Evolutionary conservation across 2,113 vertebrate species (phyloP).

Genomic region (Perca flavescens): DNA sequence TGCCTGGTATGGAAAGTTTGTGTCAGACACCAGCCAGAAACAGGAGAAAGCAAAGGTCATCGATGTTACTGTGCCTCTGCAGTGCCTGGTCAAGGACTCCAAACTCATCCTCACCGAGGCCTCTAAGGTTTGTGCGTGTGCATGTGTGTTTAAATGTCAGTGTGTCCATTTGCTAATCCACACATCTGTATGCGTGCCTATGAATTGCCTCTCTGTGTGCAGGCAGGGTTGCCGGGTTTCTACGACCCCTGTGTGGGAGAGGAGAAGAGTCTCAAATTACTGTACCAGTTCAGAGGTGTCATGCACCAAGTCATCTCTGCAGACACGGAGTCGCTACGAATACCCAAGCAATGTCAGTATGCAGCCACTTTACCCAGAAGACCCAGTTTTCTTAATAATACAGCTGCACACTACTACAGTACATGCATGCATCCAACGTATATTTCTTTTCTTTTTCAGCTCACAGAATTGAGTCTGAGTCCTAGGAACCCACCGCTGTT

Average conservation of each 20-base stretch:
- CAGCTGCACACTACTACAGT: constrained; percentile 10
- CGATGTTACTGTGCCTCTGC: constrained; percentile 95
- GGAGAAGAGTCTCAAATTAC: constrained; percentile 95
- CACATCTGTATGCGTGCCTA: background rate
- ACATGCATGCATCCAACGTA: background rate
- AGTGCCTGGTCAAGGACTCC: constrained; percentile 97
- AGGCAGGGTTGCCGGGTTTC: constrained; percentile 96
- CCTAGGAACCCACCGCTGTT: constrained; percentile 79
- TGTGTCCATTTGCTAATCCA: background rate
- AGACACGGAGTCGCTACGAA: constrained; percentile 92
- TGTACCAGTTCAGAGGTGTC: constrained; percentile 97
- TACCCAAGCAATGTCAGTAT: constrained; percentile 98
- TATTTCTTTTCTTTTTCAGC: constrained; percentile 81
- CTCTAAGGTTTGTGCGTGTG: constrained; percentile 88
- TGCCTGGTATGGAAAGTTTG: constrained; percentile 97
- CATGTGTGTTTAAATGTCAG: background rate
- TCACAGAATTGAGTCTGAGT: constrained; percentile 92
- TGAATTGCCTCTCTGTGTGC: constrained; percentile 25
- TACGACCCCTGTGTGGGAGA: constrained; percentile 96
- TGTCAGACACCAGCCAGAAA: constrained; percentile 91
- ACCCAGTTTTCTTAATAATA: background rate
- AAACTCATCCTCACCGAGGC: constrained; percentile 97
- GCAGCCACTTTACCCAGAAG: background rate
- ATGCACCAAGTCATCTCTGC: constrained; percentile 94
- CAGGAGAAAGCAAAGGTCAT: constrained; percentile 93